Conservation (phyloP, 2,113 vertebrate genomes). For the Trogon melanurus region DNA sequence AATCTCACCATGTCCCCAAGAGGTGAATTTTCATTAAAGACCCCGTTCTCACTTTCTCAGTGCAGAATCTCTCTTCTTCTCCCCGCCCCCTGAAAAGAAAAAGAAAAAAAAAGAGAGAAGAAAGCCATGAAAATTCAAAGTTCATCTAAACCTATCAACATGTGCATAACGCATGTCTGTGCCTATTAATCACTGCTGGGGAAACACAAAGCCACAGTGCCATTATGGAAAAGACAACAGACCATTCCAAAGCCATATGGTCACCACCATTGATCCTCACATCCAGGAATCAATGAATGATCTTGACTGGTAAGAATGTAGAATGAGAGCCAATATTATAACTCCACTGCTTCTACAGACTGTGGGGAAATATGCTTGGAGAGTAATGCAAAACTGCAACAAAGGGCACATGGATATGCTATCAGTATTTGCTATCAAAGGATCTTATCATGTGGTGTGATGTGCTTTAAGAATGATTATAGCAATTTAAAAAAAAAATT, state of each 20-base stretch:
- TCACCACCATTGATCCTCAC: slow-evolving; percentile 57
- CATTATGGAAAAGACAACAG: slow-evolving; percentile 68
- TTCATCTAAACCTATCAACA: slow-evolving; percentile 62
- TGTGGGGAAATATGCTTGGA: slow-evolving; percentile 7
- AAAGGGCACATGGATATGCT: slow-evolving; percentile 14
- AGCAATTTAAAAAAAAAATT: neutral
- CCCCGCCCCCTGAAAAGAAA: neutral
- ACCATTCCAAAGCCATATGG: slow-evolving; percentile 67
- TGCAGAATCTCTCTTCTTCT: neutral
- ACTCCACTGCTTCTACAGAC: neutral
- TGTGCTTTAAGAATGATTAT: slow-evolving; percentile 42
- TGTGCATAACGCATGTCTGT: slow-evolving; percentile 63
- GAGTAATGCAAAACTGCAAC: slow-evolving; percentile 53
- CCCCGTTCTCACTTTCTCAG: neutral
- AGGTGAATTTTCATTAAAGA: neutral
- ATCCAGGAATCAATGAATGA: slow-evolving; percentile 64
- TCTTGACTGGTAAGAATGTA: slow-evolving; percentile 64
- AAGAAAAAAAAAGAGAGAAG: neutral
- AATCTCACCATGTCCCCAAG: neutral
- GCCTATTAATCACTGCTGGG: slow-evolving; percentile 68
- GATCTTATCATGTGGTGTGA: neutral
- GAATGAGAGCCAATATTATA: slow-evolving; percentile 46
- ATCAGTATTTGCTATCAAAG: slow-evolving; percentile 31
- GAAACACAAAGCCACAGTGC: slow-evolving; percentile 52
- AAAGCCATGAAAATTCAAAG: slow-evolving; percentile 54